These are phyloP conservation scores for Ginglymostoma cirratum DNA, from an alignment of 2,113 vertebrate genomes.

Conservation along the genomic window DNA sequence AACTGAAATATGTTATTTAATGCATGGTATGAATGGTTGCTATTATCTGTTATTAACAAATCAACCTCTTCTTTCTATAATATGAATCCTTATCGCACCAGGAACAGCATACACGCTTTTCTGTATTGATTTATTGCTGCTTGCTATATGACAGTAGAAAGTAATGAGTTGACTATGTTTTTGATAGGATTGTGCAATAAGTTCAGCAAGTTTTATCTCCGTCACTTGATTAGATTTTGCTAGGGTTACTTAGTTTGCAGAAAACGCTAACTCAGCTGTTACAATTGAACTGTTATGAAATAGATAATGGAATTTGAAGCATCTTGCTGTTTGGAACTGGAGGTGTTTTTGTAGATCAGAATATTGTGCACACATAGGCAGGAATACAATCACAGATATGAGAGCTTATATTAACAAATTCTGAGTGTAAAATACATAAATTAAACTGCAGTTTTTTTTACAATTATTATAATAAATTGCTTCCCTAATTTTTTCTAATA, in stretches of 20 bases:
- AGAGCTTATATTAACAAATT: conserved; percentile 3
- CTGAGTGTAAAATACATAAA: not conserved
- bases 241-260: conserved; percentile 33
- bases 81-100: conserved; percentile 68
- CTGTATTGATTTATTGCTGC: conserved; percentile 71
- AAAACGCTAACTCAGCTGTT: conserved; percentile 66
- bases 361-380: not conserved
- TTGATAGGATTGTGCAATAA: conserved; percentile 70
- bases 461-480: not conserved
- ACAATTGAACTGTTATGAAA: conserved; percentile 65
- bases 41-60: conserved; percentile 89
- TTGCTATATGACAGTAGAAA: conserved; percentile 74
- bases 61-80: conserved; percentile 56
- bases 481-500: not conserved
- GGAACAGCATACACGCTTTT: conserved; percentile 52
- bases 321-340: not conserved
- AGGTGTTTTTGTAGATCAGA: not conserved
- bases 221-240: conserved; percentile 39
- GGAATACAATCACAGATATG: not conserved
- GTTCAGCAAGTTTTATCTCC: conserved; percentile 68
- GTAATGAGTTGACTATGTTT: conserved; percentile 76
- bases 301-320: conserved; percentile 52
- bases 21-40: conserved; percentile 73
- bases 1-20: conserved; percentile 81
- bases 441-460: not conserved